These are phyloP conservation scores for Gobio gobio DNA, from an alignment of 2,113 vertebrate genomes.

Conservation along the genomic window DNA sequence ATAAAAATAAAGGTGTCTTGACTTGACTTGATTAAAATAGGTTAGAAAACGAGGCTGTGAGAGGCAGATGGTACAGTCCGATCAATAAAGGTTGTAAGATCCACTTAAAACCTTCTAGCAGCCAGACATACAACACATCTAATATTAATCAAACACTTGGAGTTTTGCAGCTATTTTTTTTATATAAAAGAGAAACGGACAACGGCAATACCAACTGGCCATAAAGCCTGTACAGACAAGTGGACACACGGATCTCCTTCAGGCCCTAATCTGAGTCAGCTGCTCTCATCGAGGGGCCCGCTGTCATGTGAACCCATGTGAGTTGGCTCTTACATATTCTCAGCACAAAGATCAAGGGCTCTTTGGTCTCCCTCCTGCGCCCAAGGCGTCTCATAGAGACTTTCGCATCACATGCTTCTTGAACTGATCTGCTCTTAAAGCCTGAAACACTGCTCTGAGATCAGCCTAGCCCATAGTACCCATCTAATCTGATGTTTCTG, in stretches of 20 bases:
- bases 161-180: neutral
- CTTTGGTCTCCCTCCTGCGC: slow-evolving; percentile 36
- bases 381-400: slow-evolving; percentile 28
- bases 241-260: slow-evolving; percentile 37
- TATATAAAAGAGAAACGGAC: neutral
- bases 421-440: slow-evolving; percentile 3
- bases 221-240: neutral
- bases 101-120: neutral
- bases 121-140: neutral
- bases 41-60: neutral
- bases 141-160: neutral
- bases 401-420: slow-evolving; percentile 45
- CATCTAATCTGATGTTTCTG: neutral
- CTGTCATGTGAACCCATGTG: slow-evolving; percentile 79
- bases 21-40: no score
- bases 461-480: neutral
- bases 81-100: neutral
- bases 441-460: slow-evolving; percentile 25
- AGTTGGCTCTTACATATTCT: slow-evolving; percentile 62
- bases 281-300: slow-evolving; percentile 67
- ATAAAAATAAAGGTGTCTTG: no score
- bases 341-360: slow-evolving; percentile 48
- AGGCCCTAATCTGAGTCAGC: slow-evolving; percentile 76
- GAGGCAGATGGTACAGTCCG: neutral
- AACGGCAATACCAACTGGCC: neutral